Percentiles rank a stretch among this genome's conserved stretches.
Conservation (phyloP, 2,113 vertebrate species). For the Heterocephalus glaber region DNA sequence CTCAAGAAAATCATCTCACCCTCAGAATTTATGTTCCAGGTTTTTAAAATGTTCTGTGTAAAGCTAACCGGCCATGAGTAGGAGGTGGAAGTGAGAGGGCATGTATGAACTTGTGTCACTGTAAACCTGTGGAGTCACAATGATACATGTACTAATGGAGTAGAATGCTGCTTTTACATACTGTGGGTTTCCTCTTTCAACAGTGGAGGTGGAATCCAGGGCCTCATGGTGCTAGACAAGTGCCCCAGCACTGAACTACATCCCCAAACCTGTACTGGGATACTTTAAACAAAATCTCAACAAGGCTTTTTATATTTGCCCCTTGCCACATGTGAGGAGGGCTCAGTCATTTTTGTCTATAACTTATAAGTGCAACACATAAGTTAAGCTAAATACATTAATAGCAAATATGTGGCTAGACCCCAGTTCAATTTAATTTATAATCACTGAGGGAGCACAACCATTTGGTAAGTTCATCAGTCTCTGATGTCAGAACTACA, state of each 20-base stretch:
- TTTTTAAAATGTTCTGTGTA: background rate
- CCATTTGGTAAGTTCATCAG: background rate
- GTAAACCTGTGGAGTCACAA: background rate
- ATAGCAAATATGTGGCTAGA: background rate
- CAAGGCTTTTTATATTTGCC: background rate
- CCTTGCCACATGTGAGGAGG: background rate
- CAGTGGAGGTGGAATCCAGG: background rate
- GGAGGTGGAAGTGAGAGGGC: background rate
- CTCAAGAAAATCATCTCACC: background rate
- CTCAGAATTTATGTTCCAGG: background rate
- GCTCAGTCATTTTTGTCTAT: background rate
- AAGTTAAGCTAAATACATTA: background rate
- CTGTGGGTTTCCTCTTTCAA: background rate
- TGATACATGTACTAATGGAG: background rate
- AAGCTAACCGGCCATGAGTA: background rate
- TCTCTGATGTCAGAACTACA: background rate
- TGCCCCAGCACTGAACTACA: background rate
- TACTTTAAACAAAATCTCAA: background rate
- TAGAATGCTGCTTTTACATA: background rate
- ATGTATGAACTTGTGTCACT: background rate
- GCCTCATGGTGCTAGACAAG: background rate
- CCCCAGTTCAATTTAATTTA: background rate
- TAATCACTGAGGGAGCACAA: background rate
- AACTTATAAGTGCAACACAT: background rate
- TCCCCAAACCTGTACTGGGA: background rate